A percentile compares a stretch with the other conserved stretches of the same genome.
Conservation (phyloP, 2,113 vertebrate species). For the Clarias batrachus region DNA sequence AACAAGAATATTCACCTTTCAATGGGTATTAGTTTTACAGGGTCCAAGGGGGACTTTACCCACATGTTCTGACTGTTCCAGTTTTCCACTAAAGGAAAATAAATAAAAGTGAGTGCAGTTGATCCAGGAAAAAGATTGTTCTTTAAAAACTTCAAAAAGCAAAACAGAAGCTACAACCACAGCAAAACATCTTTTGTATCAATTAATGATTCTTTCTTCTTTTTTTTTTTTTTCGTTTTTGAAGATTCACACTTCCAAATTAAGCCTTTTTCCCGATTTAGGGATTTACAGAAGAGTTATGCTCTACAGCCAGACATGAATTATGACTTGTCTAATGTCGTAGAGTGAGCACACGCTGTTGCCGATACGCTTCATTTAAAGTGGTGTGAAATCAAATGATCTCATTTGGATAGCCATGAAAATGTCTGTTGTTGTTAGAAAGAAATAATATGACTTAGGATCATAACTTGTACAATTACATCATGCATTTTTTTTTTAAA, state of each 20-base stretch:
- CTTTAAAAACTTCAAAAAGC: neutral
- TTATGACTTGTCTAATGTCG: constrained; percentile 19
- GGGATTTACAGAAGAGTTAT: constrained; percentile 27
- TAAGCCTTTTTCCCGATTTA: neutral
- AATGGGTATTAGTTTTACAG: constrained; percentile 45
- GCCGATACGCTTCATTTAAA: constrained; percentile 41
- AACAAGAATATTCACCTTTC: constrained; percentile 29
- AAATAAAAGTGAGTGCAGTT: constrained; percentile 12
- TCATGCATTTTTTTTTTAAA: neutral
- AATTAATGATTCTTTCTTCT: neutral
- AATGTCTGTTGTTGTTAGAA: constrained; percentile 23
- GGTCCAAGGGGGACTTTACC: constrained; percentile 32
- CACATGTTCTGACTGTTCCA: constrained; percentile 12
- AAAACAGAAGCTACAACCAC: neutral
- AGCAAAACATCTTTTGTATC: neutral
- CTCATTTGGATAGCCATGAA: constrained; percentile 41
- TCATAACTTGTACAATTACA: constrained; percentile 11
- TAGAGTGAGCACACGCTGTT: neutral
- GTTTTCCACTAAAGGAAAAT: constrained; percentile 33
- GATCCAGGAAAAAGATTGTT: constrained; percentile 20
- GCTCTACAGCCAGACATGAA: constrained; percentile 6
- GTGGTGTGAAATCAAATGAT: constrained; percentile 42
- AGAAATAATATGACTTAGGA: neutral
- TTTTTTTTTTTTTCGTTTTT: neutral
- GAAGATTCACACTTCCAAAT: neutral